phyloP scores from a whole-genome alignment of 2,113 vertebrate genomes.

The Uria lomvia region DNA sequence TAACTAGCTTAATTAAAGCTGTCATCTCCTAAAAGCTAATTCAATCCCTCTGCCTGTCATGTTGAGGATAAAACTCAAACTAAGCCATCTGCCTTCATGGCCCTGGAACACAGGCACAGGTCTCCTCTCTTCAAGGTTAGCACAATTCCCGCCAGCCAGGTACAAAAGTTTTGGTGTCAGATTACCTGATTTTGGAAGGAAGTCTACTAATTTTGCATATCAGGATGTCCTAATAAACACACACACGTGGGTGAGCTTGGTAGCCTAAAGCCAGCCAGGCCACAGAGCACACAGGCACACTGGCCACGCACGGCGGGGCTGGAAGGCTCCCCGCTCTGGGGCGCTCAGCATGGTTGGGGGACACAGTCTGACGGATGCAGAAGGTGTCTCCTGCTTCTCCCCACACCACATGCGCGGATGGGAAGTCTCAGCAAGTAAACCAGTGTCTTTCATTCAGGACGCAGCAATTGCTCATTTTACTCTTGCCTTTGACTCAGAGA shows the following conservation, averaged over 20 bases:
- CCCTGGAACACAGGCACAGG: neutral
- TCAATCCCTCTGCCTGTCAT: neutral
- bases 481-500: neutral
- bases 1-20: neutral
- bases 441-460: neutral
- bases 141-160: neutral
- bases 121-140: neutral
- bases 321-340: fast-evolving
- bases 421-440: neutral
- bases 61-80: neutral
- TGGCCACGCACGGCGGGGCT: fast-evolving
- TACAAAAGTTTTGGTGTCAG: neutral
- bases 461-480: neutral
- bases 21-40: neutral
- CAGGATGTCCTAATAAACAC: neutral
- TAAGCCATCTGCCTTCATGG: neutral
- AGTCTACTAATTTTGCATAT: neutral
- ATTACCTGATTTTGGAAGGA: neutral
- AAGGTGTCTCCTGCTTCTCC: neutral
- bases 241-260: fast-evolving
- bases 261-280: neutral
- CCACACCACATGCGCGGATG: fast-evolving
- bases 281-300: no score
- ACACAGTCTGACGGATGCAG: neutral
- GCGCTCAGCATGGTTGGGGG: fast-evolving